These are phyloP conservation scores for Oscheius sp. DNA, from an alignment of 2,888 invertebrate species.

Conservation along the genomic window DNA sequence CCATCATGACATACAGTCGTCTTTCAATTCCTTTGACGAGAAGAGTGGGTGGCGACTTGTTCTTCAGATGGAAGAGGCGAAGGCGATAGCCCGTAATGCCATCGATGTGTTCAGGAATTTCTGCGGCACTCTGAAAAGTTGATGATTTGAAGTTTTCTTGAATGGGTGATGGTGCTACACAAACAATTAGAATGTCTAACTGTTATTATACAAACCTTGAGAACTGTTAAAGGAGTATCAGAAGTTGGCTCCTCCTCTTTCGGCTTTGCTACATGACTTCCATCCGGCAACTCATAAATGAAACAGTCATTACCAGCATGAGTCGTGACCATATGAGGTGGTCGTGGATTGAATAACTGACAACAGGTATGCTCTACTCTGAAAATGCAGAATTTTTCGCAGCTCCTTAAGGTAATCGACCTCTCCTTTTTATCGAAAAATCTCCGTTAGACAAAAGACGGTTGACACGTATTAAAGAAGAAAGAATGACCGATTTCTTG, in stretches of 20 bases:
- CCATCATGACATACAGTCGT: constrained; percentile 56
- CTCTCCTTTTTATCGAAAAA: neutral
- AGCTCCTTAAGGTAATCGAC: neutral
- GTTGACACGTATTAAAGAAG: too few species aligned
- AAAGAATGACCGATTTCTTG: constrained; percentile 17
- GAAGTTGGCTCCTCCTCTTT: constrained; percentile 11
- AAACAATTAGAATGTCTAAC: neutral
- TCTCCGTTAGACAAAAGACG: too few species aligned
- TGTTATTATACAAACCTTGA: constrained; percentile 13
- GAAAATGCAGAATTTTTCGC: constrained; percentile 20
- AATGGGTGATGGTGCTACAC: neutral
- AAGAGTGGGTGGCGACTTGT: constrained; percentile 68
- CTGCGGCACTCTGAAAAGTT: constrained; percentile 52
- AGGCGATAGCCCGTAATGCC: constrained; percentile 66
- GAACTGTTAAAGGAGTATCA: constrained; percentile 27
- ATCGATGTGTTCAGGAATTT: constrained; percentile 67
- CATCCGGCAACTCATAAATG: constrained; percentile 68
- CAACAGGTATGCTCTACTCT: constrained; percentile 69
- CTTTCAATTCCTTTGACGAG: constrained; percentile 69
- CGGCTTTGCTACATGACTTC: constrained; percentile 34
- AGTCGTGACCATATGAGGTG: constrained; percentile 50
- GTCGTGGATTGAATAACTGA: constrained; percentile 57
- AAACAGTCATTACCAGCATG: constrained; percentile 69
- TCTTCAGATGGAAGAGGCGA: constrained; percentile 65
- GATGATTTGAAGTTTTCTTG: neutral